phyloP scores from a whole-genome alignment of 2,888 invertebrate species.

The Euplagia quadripunctaria region DNA sequence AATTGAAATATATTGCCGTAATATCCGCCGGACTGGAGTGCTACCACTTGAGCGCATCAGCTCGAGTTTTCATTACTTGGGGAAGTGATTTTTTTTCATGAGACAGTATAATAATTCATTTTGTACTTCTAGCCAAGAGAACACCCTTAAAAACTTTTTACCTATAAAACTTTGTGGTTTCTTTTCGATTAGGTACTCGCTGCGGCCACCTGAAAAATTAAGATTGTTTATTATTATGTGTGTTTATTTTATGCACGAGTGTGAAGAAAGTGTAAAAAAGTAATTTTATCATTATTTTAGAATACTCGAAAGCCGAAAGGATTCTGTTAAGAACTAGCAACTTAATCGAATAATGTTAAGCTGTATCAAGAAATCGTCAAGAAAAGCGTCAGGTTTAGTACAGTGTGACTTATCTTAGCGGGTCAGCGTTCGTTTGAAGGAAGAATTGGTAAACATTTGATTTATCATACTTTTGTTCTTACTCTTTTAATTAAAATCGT shows the following conservation, averaged over 20 bases:
- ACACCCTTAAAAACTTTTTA: slow-evolving; percentile 72
- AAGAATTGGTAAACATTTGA: no score
- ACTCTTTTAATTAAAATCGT: no score
- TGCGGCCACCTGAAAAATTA: slow-evolving; percentile 33
- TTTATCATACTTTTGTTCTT: no score
- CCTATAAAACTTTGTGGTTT: slow-evolving; percentile 63
- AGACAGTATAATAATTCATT: slow-evolving; percentile 85
- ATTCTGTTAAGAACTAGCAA: neutral
- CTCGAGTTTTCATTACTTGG: slow-evolving; percentile 85
- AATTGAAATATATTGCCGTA: slow-evolving; percentile 88
- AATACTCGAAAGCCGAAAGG: neutral
- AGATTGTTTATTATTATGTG: neutral
- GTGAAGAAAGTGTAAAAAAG: neutral
- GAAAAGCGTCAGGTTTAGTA: no score
- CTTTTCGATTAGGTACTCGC: slow-evolving; percentile 49
- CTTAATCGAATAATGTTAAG: no score
- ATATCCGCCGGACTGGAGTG: slow-evolving; percentile 84
- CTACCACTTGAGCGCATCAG: slow-evolving; percentile 83
- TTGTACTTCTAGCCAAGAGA: slow-evolving; percentile 71
- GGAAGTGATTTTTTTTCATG: slow-evolving; percentile 83
- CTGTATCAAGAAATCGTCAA: no score
- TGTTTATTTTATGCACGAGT: neutral
- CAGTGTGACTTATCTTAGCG: no score
- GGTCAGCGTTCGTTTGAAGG: no score
- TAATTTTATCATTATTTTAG: neutral